Conservation (phyloP, 2,888 invertebrate species). For the Plebejus argus region DNA sequence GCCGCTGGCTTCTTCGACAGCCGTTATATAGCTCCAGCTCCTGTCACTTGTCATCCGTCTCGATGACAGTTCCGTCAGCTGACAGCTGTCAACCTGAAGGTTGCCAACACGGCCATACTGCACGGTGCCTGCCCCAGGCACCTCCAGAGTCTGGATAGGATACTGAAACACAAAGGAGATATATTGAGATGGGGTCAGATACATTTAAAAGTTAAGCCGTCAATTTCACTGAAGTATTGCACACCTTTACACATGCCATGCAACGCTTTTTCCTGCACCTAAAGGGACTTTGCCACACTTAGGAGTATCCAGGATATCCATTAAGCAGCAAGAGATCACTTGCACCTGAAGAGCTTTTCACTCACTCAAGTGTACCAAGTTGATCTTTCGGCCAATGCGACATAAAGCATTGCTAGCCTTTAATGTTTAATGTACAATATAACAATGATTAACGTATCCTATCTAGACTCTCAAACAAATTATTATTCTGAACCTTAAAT, state of each 20-base stretch:
- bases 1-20: no score
- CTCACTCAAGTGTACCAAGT: background rate
- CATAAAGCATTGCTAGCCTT: background rate
- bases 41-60: no score
- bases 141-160: background rate
- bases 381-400: background rate
- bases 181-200: background rate
- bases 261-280: no score
- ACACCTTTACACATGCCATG: no score
- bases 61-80: background rate
- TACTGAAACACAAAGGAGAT: background rate
- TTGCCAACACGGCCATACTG: constrained; percentile 27
- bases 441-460: background rate
- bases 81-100: background rate
- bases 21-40: background rate
- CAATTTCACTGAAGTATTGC: no score
- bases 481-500: background rate
- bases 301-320: background rate
- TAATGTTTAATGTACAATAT: background rate
- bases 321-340: background rate
- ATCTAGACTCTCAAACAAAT: background rate
- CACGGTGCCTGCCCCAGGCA: constrained; percentile 19
- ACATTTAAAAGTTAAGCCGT: background rate
- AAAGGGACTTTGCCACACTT: no score
- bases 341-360: background rate